Evolutionary conservation across 2,888 invertebrate species (phyloP).

Genomic region (Aporophyla nigra): DNA sequence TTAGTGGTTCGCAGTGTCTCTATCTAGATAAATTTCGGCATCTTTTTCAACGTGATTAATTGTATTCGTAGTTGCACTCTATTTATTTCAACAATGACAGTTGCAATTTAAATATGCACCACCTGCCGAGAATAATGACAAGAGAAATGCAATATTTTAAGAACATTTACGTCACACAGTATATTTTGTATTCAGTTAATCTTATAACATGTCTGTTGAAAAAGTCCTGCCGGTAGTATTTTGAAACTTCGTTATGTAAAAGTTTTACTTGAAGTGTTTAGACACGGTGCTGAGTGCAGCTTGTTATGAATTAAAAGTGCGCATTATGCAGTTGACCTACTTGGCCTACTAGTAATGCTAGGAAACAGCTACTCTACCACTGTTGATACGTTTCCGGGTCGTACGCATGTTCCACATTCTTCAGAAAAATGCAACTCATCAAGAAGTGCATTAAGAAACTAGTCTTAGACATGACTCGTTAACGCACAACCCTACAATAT

Average conservation of each 20-base stretch:
- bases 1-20: neutral
- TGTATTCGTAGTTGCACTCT: neutral
- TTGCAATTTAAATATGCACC: conserved; percentile 22
- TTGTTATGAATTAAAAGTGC: conserved; percentile 67
- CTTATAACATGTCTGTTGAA: conserved; percentile 41
- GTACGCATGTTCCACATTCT: conserved; percentile 46
- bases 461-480: conserved; percentile 2
- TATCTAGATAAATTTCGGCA: conserved; percentile 7
- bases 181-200: conserved; percentile 51
- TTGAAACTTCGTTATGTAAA: conserved; percentile 61
- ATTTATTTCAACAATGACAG: conserved; percentile 25
- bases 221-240: conserved; percentile 62
- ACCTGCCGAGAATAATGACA: conserved; percentile 41
- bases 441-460: conserved; percentile 24
- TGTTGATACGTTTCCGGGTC: conserved; percentile 56
- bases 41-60: conserved; percentile 27
- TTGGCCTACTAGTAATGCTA: conserved; percentile 47
- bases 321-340: conserved; percentile 65
- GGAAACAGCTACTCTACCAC: conserved; percentile 37
- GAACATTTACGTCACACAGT: conserved; percentile 43
- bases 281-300: conserved; percentile 54
- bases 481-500: conserved; percentile 16
- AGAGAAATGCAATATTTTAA: conserved; percentile 48
- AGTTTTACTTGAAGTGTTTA: conserved; percentile 55
- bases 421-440: conserved; percentile 36